phyloP scores from a whole-genome alignment of 2,113 vertebrate species.

The Actinemys pallida region DNA sequence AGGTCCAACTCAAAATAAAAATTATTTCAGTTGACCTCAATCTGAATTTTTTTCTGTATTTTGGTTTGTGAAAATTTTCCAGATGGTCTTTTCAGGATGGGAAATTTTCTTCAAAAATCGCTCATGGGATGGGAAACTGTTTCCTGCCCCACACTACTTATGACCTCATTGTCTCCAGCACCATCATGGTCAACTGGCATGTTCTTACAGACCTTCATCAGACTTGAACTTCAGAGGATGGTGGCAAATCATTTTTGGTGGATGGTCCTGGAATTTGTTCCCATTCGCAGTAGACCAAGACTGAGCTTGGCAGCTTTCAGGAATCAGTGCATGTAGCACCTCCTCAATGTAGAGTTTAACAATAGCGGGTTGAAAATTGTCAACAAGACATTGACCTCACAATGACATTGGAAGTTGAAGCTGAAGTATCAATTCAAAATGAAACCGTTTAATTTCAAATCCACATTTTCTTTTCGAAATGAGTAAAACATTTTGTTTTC shows the following conservation, averaged over 20 bases:
- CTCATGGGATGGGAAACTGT: neutral
- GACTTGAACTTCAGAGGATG: neutral
- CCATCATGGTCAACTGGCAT: neutral
- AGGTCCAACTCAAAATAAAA: conserved; percentile 26
- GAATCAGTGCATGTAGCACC: neutral
- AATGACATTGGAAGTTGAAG: neutral
- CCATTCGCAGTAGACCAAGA: neutral
- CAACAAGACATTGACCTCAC: neutral
- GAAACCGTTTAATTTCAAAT: neutral
- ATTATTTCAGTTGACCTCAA: conserved; percentile 16
- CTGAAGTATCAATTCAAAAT: neutral
- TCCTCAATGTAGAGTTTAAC: neutral
- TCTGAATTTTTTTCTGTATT: neutral
- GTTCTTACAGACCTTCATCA: neutral
- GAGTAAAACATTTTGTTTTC: neutral
- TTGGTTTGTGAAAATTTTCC: conserved; percentile 23
- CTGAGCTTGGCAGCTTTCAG: neutral
- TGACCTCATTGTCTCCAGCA: neutral
- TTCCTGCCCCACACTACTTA: neutral
- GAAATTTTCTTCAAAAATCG: conserved; percentile 28
- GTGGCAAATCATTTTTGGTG: neutral
- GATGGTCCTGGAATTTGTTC: neutral
- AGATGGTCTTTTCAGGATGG: conserved; percentile 40
- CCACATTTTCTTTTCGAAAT: neutral
- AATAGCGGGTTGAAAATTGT: neutral